These are phyloP conservation scores for Polyodon spathula DNA, from an alignment of 2,113 vertebrate species.

Conservation along the genomic window DNA sequence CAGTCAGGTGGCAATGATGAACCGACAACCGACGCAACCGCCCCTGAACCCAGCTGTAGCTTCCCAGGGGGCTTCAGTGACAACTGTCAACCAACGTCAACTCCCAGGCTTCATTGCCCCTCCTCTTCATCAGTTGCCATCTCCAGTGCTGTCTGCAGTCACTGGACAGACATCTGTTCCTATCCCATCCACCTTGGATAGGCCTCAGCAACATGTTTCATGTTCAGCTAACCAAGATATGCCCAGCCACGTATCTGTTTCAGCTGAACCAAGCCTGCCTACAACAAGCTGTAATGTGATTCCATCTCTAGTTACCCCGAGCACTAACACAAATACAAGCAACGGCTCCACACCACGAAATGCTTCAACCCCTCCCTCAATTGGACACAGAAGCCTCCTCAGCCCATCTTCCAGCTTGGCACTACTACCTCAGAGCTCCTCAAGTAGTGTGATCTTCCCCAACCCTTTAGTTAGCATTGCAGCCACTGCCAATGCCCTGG, in stretches of 20 bases:
- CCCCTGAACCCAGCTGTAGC: constrained; percentile 54
- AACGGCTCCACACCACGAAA: constrained; percentile 58
- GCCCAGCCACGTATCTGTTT: constrained; percentile 51
- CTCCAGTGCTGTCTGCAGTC: constrained; percentile 57
- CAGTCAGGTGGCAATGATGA: constrained; percentile 92
- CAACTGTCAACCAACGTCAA: constrained; percentile 69
- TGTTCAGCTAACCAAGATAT: constrained; percentile 62
- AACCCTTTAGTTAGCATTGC: constrained; percentile 95
- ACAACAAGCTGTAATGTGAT: constrained; percentile 48
- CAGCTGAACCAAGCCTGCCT: constrained; percentile 49
- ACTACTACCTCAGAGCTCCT: constrained; percentile 90
- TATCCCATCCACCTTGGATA: constrained; percentile 60
- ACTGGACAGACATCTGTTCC: constrained; percentile 50
- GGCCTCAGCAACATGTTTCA: constrained; percentile 59
- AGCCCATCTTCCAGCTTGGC: constrained; percentile 78
- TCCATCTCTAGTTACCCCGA: constrained; percentile 55
- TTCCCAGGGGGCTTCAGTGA: constrained; percentile 51
- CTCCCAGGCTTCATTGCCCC: constrained; percentile 74
- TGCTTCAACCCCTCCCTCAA: constrained; percentile 66
- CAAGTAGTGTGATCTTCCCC: constrained; percentile 93
- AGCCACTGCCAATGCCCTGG: constrained; percentile 88
- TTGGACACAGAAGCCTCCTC: constrained; percentile 71
- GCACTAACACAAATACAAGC: constrained; percentile 52
- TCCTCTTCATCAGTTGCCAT: constrained; percentile 70
- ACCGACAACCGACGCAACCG: constrained; percentile 67